These are phyloP conservation scores for Dendronephthya gigantea DNA, from an alignment of 64 coral and sea anemone genomes.

Conservation along the genomic window DNA sequence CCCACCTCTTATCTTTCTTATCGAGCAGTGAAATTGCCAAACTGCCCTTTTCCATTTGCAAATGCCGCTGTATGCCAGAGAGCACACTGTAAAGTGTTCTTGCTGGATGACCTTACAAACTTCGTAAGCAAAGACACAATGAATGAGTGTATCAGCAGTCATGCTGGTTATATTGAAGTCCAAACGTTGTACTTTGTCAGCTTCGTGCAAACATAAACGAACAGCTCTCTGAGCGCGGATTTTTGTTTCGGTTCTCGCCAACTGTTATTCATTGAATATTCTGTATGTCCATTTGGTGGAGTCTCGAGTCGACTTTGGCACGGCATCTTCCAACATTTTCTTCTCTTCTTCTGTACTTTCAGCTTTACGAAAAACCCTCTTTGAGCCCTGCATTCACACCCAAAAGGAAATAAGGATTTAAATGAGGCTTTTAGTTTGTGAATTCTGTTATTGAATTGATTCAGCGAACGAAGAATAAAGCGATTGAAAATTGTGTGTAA, in stretches of 20 bases:
- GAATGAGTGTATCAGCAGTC: neutral
- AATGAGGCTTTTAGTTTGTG: no score
- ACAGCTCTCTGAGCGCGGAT: neutral
- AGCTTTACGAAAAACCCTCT: neutral
- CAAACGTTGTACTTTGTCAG: constrained; percentile 17
- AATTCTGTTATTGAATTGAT: no score
- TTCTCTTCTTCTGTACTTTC: constrained; percentile 13
- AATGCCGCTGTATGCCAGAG: no score
- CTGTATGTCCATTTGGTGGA: constrained; percentile 24
- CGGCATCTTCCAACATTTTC: neutral
- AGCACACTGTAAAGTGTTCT: neutral
- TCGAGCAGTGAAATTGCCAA: neutral
- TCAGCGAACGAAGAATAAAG: no score
- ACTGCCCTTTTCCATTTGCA: neutral
- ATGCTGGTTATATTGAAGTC: constrained; percentile 19
- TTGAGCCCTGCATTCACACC: neutral
- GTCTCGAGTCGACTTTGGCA: constrained; percentile 22
- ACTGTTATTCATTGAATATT: constrained; percentile 21
- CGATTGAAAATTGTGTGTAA: no score
- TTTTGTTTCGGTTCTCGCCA: neutral
- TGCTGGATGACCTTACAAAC: neutral
- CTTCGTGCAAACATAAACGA: neutral
- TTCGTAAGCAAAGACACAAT: neutral
- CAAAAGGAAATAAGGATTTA: no score
- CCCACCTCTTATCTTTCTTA: neutral